phyloP scores from a whole-genome alignment of 2,797 vertebrate genomes.

The Melanotaenia nigrans region DNA sequence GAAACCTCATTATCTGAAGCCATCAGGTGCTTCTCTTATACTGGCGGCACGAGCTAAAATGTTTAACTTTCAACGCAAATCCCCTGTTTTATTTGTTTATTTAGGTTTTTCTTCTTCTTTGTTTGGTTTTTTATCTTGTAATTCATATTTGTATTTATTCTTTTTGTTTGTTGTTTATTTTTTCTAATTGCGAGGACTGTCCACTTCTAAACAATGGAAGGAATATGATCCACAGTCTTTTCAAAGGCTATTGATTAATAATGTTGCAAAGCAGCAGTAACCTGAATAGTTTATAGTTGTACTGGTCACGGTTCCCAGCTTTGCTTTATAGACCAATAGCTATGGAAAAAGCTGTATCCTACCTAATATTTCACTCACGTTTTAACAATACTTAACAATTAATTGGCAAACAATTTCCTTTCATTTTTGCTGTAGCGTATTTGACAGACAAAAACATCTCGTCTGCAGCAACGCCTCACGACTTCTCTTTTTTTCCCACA shows the following conservation, averaged over 20 bases:
- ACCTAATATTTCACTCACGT: neutral
- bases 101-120: too few species aligned
- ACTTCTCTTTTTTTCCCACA: constrained; percentile 81
- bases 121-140: too few species aligned
- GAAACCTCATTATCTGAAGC: constrained; percentile 51
- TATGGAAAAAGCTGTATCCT: neutral
- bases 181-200: neutral
- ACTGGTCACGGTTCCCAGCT: neutral
- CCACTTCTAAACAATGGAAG: neutral
- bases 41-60: neutral
- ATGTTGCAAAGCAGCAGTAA: neutral
- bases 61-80: neutral
- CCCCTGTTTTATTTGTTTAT: too few species aligned
- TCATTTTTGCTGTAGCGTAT: constrained; percentile 9
- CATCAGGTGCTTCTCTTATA: constrained; percentile 35
- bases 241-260: neutral
- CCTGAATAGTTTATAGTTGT: neutral
- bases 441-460: constrained; percentile 22
- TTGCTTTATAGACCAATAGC: neutral
- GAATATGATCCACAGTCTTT: neutral
- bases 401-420: neutral
- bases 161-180: neutral
- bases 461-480: constrained; percentile 79
- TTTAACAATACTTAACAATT: neutral
- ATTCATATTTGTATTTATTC: neutral